These are phyloP conservation scores for Paralichthys olivaceus DNA, from an alignment of 2,113 vertebrate species.

Conservation along the genomic window DNA sequence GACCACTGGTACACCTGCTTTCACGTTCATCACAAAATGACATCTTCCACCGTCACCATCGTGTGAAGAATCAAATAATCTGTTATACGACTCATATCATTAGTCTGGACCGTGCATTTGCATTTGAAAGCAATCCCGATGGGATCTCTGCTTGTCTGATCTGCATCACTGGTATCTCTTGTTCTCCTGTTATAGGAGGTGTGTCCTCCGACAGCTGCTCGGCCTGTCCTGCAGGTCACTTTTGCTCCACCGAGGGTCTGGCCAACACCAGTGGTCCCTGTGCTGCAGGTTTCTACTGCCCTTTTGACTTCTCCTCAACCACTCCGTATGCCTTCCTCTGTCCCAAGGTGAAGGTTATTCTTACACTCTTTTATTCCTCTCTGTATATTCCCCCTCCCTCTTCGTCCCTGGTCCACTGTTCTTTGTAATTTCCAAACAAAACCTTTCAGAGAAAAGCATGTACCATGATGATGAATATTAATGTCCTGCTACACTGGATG, in stretches of 20 bases:
- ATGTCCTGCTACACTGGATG: slow-evolving; percentile 15
- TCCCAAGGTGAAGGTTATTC: slow-evolving; percentile 83
- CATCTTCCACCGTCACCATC: not conserved
- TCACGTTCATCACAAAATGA: not conserved
- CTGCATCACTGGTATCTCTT: slow-evolving; percentile 10
- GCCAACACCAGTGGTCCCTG: slow-evolving; percentile 83
- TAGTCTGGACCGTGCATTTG: not conserved
- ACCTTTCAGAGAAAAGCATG: slow-evolving; percentile 5
- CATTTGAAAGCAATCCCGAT: not conserved
- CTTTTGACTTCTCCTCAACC: slow-evolving; percentile 82
- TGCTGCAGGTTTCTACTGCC: slow-evolving; percentile 86
- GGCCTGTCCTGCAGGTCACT: slow-evolving; percentile 86
- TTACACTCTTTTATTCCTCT: not conserved
- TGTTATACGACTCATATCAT: slow-evolving; percentile 1
- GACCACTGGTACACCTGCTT: slow-evolving; percentile 79
- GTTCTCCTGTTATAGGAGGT: slow-evolving; percentile 80
- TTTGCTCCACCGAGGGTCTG: slow-evolving; percentile 85
- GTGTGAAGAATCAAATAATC: not conserved
- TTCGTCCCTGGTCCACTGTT: not conserved
- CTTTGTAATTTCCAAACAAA: slow-evolving; percentile 4
- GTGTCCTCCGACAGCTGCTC: slow-evolving; percentile 84
- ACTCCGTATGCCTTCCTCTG: slow-evolving; percentile 85
- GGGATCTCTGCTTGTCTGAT: not conserved
- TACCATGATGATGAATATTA: not conserved
- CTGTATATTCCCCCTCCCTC: not conserved